Base-by-base conservation (phyloP, 2,113 vertebrate species). In the Centrocercus urophasianus region DNA sequence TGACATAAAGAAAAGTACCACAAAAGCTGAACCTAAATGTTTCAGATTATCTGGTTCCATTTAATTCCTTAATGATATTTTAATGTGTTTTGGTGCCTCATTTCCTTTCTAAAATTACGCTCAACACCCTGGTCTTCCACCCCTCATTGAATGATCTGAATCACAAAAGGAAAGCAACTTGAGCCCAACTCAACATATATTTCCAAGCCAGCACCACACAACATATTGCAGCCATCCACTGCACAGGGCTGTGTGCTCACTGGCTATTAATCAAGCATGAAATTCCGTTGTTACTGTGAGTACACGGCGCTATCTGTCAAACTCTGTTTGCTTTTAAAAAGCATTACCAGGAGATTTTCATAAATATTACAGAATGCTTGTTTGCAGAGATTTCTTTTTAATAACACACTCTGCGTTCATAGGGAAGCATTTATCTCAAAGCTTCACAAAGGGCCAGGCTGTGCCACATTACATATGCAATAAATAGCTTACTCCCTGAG, bases 91-190 rank as follows among this genome's bases (percentile, higher is more conserved):
- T 90, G 89, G 93, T 86, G 89, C 94, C 90, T 90, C 73, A 92
- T 96, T 97, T 97, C 93, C 69, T 88, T 92, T 86, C 90, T 76
- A 80, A 92, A 96, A 94, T 82, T 56, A 74, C 78, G 59, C 86
- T 83, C 79, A 3, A 22, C 0, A 30, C 20, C 0, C 67, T 2
- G 50, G 20, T 47, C 21, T n/a, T 17, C 86, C 89, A 61, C 4
- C 8, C 45, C 72, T 73, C 57, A 1, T 1, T 3, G 71, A 3
- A 5, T 67, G 36, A 32, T 64, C 19, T 0, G 13, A 52, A 42
- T 22, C 65, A 19, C n/a, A 24, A 5, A 14, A 28, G 6, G 48
- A 1, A 15, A 3, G 54, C 0, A 2, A 1, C 42, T 22, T 71
- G 76, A 65, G 85, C 66, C 84, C 74, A 64, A 30, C 9, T 2